These are phyloP conservation scores for Hucho hucho DNA, from an alignment of 2,113 vertebrate genomes.

Conservation along the genomic window DNA sequence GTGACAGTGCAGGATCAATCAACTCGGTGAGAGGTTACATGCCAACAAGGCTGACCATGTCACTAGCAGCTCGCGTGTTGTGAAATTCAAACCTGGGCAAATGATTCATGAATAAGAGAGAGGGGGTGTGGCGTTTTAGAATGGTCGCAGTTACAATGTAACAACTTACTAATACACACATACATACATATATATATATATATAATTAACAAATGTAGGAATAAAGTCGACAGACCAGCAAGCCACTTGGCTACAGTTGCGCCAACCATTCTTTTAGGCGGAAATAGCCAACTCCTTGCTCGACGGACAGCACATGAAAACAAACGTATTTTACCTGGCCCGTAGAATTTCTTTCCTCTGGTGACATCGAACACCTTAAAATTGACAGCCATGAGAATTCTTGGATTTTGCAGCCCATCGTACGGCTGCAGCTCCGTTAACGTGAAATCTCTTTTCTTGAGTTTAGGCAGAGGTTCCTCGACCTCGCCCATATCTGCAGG, in stretches of 20 bases:
- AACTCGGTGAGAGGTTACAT: slow-evolving; percentile 61
- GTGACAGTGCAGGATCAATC: slow-evolving; percentile 12
- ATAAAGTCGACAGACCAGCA: too few species aligned
- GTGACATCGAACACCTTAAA: slow-evolving; percentile 96
- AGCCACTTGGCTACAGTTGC: too few species aligned
- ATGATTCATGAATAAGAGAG: too few species aligned
- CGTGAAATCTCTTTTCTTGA: slow-evolving; percentile 89
- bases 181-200: background rate
- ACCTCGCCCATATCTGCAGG: slow-evolving; percentile 62
- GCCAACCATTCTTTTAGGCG: too few species aligned
- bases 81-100: slow-evolving; percentile 4
- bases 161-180: background rate
- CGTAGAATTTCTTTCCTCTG: slow-evolving; percentile 90
- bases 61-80: slow-evolving; percentile 10
- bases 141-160: background rate
- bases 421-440: slow-evolving; percentile 79
- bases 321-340: slow-evolving; percentile 77
- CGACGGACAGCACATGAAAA: too few species aligned
- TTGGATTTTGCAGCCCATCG: slow-evolving; percentile 79
- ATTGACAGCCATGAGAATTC: slow-evolving; percentile 93
- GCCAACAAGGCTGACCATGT: background rate
- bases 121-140: background rate
- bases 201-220: background rate
- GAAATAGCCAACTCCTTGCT: too few species aligned
- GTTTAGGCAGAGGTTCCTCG: slow-evolving; percentile 76